Evolutionary conservation across 2,888 invertebrate species (phyloP).

Genomic region (Scaptomyza polygonia): DNA sequence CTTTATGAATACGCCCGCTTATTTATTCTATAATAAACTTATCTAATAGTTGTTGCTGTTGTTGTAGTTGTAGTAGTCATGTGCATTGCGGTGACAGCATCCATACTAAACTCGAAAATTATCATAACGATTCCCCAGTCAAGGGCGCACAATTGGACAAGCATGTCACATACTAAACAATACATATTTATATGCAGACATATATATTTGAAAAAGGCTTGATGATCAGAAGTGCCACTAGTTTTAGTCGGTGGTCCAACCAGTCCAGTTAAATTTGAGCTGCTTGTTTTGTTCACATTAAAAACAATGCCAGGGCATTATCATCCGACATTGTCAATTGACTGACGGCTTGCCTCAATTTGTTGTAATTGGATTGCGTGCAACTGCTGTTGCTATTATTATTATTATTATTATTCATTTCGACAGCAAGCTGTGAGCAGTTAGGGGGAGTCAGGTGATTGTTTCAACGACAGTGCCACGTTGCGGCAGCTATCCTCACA

Average conservation of each 20-base stretch:
- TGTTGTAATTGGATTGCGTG: constrained; percentile 69
- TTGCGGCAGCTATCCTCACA: constrained; percentile 16
- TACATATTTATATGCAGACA: not conserved
- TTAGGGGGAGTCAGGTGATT: constrained; percentile 36
- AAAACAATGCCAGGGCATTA: constrained; percentile 45
- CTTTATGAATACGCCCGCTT: constrained; percentile 55
- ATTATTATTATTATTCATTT: constrained; percentile 6
- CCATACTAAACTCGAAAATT: not conserved
- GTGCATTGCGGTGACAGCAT: constrained; percentile 52
- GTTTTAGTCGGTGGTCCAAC: constrained; percentile 1
- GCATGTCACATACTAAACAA: too few relatives aligned
- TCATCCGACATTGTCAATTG: constrained; percentile 54
- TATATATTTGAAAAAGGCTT: constrained; percentile 1
- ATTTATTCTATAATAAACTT: constrained; percentile 65
- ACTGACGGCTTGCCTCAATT: constrained; percentile 42
- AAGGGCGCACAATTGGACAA: constrained; percentile 25
- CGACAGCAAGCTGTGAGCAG: not conserved
- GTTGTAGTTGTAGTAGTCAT: constrained; percentile 41
- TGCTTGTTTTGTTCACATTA: not conserved
- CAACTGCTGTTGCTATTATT: constrained; percentile 25
- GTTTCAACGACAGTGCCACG: constrained; percentile 27
- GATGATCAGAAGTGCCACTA: constrained; percentile 14
- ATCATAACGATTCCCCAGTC: constrained; percentile 11
- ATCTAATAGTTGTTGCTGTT: too few relatives aligned
- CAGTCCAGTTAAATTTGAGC: constrained; percentile 7